Evolutionary conservation across 2,113 vertebrate genomes (phyloP).

Genomic region (Aldabrachelys gigantea): DNA sequence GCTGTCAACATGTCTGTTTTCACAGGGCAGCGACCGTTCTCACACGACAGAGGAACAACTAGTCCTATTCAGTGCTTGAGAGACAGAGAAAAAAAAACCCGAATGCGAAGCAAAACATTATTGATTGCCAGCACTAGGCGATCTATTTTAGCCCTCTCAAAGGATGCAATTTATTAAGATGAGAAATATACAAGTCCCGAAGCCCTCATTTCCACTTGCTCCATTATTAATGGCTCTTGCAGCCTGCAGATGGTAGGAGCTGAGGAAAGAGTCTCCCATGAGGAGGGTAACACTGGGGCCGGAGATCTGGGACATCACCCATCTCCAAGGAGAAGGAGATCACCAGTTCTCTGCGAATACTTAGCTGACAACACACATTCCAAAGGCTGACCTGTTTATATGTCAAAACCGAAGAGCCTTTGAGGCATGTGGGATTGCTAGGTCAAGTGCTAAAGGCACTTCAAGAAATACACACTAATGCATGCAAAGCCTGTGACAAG

Average conservation of each 20-base stretch:
- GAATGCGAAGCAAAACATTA: background rate
- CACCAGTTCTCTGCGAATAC: rapidly evolving
- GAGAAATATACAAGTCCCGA: slow-evolving; percentile 26
- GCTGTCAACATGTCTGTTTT: background rate
- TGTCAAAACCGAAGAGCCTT: background rate
- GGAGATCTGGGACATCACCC: background rate
- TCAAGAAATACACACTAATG: background rate
- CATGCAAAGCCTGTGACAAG: no score
- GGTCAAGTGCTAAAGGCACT: background rate
- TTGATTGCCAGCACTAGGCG: background rate
- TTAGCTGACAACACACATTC: background rate
- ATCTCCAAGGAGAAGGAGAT: rapidly evolving
- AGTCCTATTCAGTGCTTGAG: background rate
- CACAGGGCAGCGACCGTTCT: background rate
- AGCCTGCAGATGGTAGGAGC: background rate
- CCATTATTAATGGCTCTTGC: background rate
- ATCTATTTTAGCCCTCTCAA: background rate
- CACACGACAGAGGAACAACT: background rate
- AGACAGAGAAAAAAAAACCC: background rate
- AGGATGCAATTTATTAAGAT: slow-evolving; percentile 31
- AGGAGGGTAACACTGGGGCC: background rate
- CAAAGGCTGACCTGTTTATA: background rate
- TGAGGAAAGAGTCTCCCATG: background rate
- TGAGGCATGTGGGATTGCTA: background rate
- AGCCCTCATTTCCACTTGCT: slow-evolving; percentile 18